phyloP scores from a whole-genome alignment of 2,113 vertebrate genomes.

The Leptocoma aspasia region DNA sequence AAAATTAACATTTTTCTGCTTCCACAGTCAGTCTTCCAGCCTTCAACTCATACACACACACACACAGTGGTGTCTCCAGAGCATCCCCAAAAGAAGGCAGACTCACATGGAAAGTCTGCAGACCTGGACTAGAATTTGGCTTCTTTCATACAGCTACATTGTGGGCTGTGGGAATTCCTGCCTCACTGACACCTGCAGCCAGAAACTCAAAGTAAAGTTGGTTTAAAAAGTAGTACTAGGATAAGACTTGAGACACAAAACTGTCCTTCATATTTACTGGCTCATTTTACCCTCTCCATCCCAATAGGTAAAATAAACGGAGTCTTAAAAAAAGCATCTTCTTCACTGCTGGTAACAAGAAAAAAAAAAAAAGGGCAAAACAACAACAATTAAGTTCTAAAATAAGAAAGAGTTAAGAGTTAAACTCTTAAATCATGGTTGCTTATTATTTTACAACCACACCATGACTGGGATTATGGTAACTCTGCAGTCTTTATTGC shows the following conservation, averaged over 20 bases:
- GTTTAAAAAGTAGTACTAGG: neutral
- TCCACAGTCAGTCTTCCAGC: neutral
- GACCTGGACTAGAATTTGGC: neutral
- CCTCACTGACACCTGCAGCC: neutral
- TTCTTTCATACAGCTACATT: neutral
- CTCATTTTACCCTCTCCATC: neutral
- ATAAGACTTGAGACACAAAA: neutral
- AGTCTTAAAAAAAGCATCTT: neutral
- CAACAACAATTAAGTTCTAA: neutral
- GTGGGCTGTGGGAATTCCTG: neutral
- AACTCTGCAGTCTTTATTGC: neutral
- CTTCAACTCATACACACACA: neutral
- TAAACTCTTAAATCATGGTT: neutral
- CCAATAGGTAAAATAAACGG: neutral
- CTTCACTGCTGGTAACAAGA: neutral
- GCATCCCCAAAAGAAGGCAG: neutral
- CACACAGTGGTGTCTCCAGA: neutral
- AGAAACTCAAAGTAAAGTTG: neutral
- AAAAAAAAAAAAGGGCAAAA: neutral
- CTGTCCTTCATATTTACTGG: neutral
- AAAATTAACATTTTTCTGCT: neutral
- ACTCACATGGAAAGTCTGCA: neutral
- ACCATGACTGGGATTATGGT: neutral
- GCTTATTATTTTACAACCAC: neutral
- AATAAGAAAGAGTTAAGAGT: neutral